Percentiles rank a stretch among this genome's conserved stretches.
These are phyloP conservation scores for Panthera leo DNA, from an alignment of 2,113 vertebrate species.

Conservation along the genomic window DNA sequence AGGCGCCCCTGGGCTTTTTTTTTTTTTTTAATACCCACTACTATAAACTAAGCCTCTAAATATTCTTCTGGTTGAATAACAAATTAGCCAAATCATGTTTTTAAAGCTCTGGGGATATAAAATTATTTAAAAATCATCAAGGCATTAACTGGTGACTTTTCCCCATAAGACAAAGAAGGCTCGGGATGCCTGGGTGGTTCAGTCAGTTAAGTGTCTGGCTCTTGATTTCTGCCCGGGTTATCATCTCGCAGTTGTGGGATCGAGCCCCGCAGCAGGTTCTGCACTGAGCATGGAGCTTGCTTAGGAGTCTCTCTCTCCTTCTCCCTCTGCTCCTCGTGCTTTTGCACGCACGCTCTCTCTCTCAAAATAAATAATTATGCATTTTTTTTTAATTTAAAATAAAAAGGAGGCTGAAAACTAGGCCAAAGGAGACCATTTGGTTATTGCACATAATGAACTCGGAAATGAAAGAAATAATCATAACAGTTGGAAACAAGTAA, in stretches of 20 bases:
- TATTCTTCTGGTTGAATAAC: slow-evolving; percentile 17
- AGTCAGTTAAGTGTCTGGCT: too few species aligned
- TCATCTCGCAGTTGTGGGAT: too few species aligned
- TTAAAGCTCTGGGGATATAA: background rate
- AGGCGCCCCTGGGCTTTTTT: too few species aligned
- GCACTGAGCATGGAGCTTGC: too few species aligned
- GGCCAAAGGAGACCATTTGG: background rate
- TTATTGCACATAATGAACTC: background rate
- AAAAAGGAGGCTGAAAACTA: background rate
- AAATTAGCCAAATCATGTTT: slow-evolving; percentile 29
- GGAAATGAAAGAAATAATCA: slow-evolving; percentile 24
- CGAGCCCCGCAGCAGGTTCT: too few species aligned
- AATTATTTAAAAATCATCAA: slow-evolving; percentile 35
- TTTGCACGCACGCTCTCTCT: too few species aligned
- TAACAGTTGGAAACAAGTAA: background rate
- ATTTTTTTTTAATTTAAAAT: too few species aligned
- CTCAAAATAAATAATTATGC: too few species aligned
- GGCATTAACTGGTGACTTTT: slow-evolving; percentile 29
- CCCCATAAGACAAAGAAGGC: background rate
- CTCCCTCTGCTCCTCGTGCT: too few species aligned
- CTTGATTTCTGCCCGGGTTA: too few species aligned
- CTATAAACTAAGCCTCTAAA: slow-evolving; percentile 18
- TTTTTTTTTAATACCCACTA: background rate
- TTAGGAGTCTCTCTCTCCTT: too few species aligned
- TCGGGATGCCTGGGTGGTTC: too few species aligned